Conservation (phyloP, 2,888 invertebrate genomes). For the Hirudinaria manillensis region DNA sequence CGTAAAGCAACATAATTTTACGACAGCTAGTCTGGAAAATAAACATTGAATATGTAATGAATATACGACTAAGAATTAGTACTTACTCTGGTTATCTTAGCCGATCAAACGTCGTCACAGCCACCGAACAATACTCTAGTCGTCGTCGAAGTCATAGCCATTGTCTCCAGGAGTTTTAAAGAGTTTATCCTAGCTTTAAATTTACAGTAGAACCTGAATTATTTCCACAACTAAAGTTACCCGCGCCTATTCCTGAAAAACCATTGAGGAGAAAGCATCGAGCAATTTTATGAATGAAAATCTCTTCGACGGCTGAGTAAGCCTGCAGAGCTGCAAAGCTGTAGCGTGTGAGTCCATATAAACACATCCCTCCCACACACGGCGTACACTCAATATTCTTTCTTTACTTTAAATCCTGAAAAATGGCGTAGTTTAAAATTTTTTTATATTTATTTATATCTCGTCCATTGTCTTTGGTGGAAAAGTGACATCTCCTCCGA, state of each 20-base stretch:
- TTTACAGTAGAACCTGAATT: background rate
- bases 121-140: background rate
- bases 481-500: too few species aligned
- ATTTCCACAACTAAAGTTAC: conserved; percentile 8
- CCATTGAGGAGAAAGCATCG: conserved; percentile 2
- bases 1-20: too few species aligned
- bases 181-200: background rate
- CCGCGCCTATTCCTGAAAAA: background rate
- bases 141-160: background rate
- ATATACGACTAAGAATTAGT: too few species aligned
- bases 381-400: conserved; percentile 1
- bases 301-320: conserved; percentile 17
- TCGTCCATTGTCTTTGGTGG: too few species aligned
- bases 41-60: too few species aligned
- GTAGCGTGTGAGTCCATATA: conserved; percentile 1
- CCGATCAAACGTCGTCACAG: background rate
- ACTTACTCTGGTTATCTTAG: background rate
- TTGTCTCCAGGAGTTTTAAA: background rate
- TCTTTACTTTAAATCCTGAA: too few species aligned
- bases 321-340: conserved; percentile 10
- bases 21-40: too few species aligned
- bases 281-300: conserved; percentile 16
- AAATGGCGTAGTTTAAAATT: too few species aligned
- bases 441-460: too few species aligned
- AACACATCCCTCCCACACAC: conserved; percentile 5